Evolutionary conservation across 2,113 vertebrate species (phyloP).

Genomic region (Carassius auratus): DNA sequence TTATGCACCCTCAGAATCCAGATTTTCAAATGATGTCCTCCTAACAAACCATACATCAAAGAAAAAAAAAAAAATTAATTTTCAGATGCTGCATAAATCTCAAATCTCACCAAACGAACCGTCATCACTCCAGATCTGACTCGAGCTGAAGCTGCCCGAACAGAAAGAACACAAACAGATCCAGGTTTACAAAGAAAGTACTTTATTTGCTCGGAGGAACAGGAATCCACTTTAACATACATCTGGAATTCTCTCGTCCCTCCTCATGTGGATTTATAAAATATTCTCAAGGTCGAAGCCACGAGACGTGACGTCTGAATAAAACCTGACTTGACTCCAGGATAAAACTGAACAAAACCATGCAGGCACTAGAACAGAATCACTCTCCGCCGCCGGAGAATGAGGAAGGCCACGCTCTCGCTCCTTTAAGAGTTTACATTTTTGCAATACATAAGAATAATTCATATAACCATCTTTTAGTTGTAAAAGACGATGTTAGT

Average conservation of each 20-base stretch:
- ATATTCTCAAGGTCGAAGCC: conserved; percentile 57
- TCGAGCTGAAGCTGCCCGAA: too few species aligned
- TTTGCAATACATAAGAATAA: conserved; percentile 53
- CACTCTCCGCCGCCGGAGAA: conserved; percentile 68
- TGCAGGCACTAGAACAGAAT: conserved; percentile 79
- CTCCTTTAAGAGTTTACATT: conserved; percentile 52
- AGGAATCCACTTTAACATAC: conserved; percentile 49
- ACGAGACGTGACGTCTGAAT: conserved; percentile 45
- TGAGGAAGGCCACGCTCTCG: conserved; percentile 73
- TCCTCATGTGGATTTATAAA: conserved; percentile 61
- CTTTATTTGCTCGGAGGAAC: conserved; percentile 57
- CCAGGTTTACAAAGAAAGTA: conserved; percentile 56
- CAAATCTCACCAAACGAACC: too few species aligned
- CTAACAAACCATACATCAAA: too few species aligned
- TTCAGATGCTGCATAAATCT: too few species aligned
- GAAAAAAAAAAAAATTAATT: too few species aligned
- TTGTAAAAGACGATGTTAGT: conserved; percentile 29
- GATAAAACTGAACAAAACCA: conserved; percentile 54
- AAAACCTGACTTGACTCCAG: conserved; percentile 52
- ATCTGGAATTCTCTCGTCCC: conserved; percentile 56
- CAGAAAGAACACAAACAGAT: not conserved
- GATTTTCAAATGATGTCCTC: too few species aligned
- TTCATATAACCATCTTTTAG: conserved; percentile 8
- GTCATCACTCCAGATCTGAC: too few species aligned
- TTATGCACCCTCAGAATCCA: too few species aligned